Evolutionary conservation across 2,888 invertebrate genomes (phyloP).

Genomic region (Pollenia griseotomentosa): DNA sequence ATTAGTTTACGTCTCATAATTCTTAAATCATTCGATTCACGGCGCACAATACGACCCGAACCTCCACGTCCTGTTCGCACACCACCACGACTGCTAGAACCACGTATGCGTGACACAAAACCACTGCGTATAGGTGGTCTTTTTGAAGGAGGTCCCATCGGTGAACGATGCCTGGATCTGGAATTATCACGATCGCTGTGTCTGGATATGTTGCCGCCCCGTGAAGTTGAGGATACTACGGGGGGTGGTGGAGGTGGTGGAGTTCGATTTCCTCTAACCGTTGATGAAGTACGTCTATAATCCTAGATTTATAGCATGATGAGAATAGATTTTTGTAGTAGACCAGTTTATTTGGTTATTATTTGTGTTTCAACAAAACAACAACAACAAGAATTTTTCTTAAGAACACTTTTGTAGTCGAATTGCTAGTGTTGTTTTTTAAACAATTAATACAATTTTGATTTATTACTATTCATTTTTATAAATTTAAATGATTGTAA

Average conservation of each 20-base stretch:
- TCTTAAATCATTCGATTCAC: slow-evolving; percentile 82
- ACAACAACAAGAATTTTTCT: slow-evolving; percentile 45
- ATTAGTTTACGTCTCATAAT: slow-evolving; percentile 83
- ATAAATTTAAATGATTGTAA: slow-evolving; percentile 59
- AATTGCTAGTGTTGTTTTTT: slow-evolving; percentile 65
- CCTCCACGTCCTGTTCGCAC: slow-evolving; percentile 80
- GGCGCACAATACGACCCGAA: slow-evolving; percentile 80
- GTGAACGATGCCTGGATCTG: slow-evolving; percentile 79
- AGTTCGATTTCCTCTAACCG: slow-evolving; percentile 81
- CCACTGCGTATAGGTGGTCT: slow-evolving; percentile 81
- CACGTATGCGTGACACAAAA: slow-evolving; percentile 81
- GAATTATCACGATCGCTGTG: slow-evolving; percentile 77
- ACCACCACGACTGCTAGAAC: slow-evolving; percentile 79
- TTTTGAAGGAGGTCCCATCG: slow-evolving; percentile 82
- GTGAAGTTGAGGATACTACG: slow-evolving; percentile 78
- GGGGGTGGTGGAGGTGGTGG: slow-evolving; percentile 82
- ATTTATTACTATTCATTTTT: slow-evolving; percentile 72
- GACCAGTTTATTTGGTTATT: slow-evolving; percentile 79
- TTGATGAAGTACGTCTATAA: slow-evolving; percentile 82
- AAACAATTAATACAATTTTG: slow-evolving; percentile 69
- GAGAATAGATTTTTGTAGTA: slow-evolving; percentile 77
- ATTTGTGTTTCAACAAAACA: slow-evolving; percentile 43
- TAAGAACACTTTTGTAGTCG: slow-evolving; percentile 63
- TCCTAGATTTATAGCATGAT: slow-evolving; percentile 83
- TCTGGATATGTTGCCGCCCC: slow-evolving; percentile 75